phyloP scores from a whole-genome alignment of 2,888 invertebrate genomes.

The Bombylius major region DNA sequence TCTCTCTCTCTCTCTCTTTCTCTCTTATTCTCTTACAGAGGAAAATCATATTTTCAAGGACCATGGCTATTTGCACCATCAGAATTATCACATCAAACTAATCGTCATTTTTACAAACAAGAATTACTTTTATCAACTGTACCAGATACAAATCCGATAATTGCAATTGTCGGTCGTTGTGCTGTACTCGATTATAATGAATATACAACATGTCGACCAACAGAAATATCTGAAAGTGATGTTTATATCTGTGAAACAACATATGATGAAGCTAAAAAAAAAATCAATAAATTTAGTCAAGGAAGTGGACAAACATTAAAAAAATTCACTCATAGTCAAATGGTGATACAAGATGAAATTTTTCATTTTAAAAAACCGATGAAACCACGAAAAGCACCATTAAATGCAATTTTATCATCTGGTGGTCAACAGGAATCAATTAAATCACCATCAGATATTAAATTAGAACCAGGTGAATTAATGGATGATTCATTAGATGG shows the following conservation, averaged over 20 bases:
- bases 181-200: constrained; percentile 81
- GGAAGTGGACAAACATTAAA: constrained; percentile 49
- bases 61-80: constrained; percentile 83
- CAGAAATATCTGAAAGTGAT: constrained; percentile 86
- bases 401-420: too few species aligned
- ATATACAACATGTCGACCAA: constrained; percentile 79
- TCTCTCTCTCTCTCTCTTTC: too few species aligned
- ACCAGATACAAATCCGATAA: constrained; percentile 82
- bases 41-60: constrained; percentile 84
- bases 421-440: not conserved
- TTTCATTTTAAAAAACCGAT: constrained; percentile 64
- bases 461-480: constrained; percentile 21
- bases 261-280: constrained; percentile 77
- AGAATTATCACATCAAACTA: constrained; percentile 59
- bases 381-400: constrained; percentile 39
- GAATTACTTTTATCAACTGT: constrained; percentile 84
- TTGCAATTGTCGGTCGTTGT: constrained; percentile 85
- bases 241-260: constrained; percentile 85
- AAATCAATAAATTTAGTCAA: constrained; percentile 52
- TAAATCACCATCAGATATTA: constrained; percentile 20
- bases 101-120: constrained; percentile 79
- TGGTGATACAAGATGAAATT: constrained; percentile 87
- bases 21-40: constrained; percentile 54
- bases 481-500: constrained; percentile 72
- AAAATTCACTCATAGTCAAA: constrained; percentile 66